phyloP scores from a whole-genome alignment of 1,140 invertebrate species.

The Brachionus paranguensis region DNA sequence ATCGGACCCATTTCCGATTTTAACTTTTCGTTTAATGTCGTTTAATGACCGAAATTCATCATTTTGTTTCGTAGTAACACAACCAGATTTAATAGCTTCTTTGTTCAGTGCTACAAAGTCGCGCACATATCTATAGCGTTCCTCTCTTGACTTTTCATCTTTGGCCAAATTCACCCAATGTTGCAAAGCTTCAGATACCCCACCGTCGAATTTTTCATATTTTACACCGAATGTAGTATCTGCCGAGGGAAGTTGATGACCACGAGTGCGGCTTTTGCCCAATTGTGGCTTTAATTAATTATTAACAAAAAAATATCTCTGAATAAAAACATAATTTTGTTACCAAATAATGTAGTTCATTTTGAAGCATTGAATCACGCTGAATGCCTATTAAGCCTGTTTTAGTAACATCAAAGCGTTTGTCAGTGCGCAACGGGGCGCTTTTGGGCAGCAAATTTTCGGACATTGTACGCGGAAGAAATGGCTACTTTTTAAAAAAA shows the following conservation, averaged over 20 bases:
- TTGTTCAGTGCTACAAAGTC: constrained; percentile 35
- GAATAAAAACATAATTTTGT: neutral
- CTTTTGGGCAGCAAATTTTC: constrained; percentile 3
- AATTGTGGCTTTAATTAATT: constrained; percentile 23
- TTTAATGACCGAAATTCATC: neutral
- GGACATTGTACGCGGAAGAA: neutral
- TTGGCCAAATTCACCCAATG: constrained; percentile 37
- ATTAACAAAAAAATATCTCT: neutral
- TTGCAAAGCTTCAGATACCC: constrained; percentile 35
- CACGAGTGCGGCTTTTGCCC: constrained; percentile 15
- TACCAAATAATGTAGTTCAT: constrained; percentile 35
- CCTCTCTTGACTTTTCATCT: constrained; percentile 7
- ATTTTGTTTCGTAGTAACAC: constrained; percentile 8
- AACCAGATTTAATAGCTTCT: constrained; percentile 24
- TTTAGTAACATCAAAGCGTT: constrained; percentile 24
- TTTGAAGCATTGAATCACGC: constrained; percentile 37
- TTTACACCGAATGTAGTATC: constrained; percentile 35
- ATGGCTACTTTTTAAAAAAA: neutral
- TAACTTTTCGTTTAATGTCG: constrained; percentile 39
- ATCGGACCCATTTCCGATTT: neutral
- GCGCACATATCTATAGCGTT: constrained; percentile 3
- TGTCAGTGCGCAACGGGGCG: constrained; percentile 20
- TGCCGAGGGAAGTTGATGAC: constrained; percentile 10
- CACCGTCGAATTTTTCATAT: constrained; percentile 21
- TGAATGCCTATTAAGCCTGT: constrained; percentile 20